These are phyloP conservation scores for Saccostrea glomerata DNA, from an alignment of 1,140 invertebrate genomes.

Conservation along the genomic window DNA sequence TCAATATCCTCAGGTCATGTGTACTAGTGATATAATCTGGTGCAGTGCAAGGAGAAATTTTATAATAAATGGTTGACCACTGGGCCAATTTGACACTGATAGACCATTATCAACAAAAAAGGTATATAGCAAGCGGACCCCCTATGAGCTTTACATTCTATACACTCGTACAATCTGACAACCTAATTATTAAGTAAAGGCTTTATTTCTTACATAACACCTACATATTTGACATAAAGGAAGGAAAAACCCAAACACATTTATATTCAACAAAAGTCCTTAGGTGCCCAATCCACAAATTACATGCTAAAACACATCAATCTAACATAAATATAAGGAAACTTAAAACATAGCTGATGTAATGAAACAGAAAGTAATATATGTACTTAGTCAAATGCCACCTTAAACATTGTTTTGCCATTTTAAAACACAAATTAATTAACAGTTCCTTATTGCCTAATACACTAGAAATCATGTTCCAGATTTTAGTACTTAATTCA, in stretches of 20 bases:
- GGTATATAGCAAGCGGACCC: conserved; percentile 1
- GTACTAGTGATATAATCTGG: conserved; percentile 25
- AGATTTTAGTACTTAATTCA: no score
- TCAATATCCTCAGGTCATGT: conserved; percentile 3
- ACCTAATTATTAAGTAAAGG: conserved; percentile 11
- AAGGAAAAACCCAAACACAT: conserved; percentile 1
- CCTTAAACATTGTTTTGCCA: background rate
- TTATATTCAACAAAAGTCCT: background rate
- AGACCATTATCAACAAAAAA: conserved; percentile 27
- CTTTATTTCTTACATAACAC: conserved; percentile 31
- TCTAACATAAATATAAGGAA: no score
- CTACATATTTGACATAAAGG: conserved; percentile 8
- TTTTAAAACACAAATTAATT: background rate
- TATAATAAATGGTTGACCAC: conserved; percentile 33
- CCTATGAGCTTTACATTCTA: conserved; percentile 12
- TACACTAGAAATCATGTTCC: no score
- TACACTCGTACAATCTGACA: background rate
- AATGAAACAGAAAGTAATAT: no score
- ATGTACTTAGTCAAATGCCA: no score
- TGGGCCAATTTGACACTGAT: conserved; percentile 31
- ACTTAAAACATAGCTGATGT: no score
- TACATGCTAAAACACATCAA: no score
- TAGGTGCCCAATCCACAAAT: no score
- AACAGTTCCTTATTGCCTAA: background rate
- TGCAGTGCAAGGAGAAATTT: conserved; percentile 13